Evolutionary conservation across 2,888 invertebrate species (phyloP), one percentile per base, ranked within the genome.

Genomic region (Melangyna quadrimaculata): DNA sequence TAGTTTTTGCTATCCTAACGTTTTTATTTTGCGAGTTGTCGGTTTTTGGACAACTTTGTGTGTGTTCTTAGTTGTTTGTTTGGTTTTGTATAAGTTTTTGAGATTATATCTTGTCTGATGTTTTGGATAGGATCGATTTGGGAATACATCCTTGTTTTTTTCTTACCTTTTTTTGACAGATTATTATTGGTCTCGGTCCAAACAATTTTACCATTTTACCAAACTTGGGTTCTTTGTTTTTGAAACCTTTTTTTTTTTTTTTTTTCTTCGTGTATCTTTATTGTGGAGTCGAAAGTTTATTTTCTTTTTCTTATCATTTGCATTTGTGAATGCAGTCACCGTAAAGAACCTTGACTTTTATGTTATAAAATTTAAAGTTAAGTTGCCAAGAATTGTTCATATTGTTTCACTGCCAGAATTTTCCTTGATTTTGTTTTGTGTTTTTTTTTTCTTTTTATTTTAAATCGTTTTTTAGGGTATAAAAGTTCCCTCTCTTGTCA

Each of bases 271-370:
- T 32, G 12, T 19, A 4, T n/a, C n/a, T n/a, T 17, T 63, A 5
- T 43, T 43, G 12, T 19, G 17, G n/a, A 59, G 55, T 40, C 14
- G 45, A 35, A 45, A 17, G 35, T 17, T 70, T 53, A n/a, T 19
- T 12, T 22, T 72, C 14, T 17, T 55, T 12, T 40, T 37, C 67
- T 77, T 61, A 61, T 82, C 53, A 72, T 82, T 82, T 82, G 72
- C 72, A 81, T 51, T 65, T 45, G 63, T 35, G 55, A 14, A 57
- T 81, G 81, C 55, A 82, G 78, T 77, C 77, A 61, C 27, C 43
- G 72, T 59, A 29, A 61, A 61, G 61, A 61, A 82, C 82, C 82
- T 82, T 82, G 82, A 82, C 82, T 78, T 73, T 61, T 82, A 45
- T 55, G 51, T 10, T 12, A 27, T n/a, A n/a, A n/a, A n/a, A n/a